Base-by-base conservation (phyloP, 2,797 vertebrate genomes). In the Decapterus maruadsi region DNA sequence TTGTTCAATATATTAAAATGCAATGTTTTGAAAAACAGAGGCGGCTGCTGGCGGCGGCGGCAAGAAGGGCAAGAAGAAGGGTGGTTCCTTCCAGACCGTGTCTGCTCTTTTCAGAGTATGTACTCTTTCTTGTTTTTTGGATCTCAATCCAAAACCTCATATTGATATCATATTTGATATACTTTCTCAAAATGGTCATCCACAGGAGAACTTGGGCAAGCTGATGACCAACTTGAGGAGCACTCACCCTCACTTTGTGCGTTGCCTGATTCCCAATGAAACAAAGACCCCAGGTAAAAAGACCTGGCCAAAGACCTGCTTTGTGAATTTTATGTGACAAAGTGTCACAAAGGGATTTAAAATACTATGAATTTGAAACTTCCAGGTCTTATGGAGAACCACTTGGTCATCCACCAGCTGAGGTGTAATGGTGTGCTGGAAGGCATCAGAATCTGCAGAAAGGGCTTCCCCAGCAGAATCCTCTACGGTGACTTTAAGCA, bases 241-340 rank as follows among this genome's bases (percentile, higher is more conserved):
- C 72, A 91, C 96, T 4, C 97, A 97, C 14, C 96, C 97, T 67
- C 97, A 97, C 71, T 97, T 97, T 95, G 96, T 97, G 10, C 96
- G 96, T 0, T 97, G 97, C 20, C 82, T 97, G 87, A 97, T 97
- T 57, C 97, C 97, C 22, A 97, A 97, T 90, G 97, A 97, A 87
- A 91, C 95, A 1, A 97, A 97, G 89, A 97, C 96, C 53, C 96
- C 96, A 80, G 96, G 96, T 58, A 60, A 26, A 8, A 20, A 19
- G 26, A 26, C 26, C 46, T 1, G n/a, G 9, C 2, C n/a, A 20
- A 4, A 53, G 2, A 10, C 17, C 19, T 16, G 26, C 26, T 26
- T 26, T 26, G 26, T 26, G 26, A 26, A 26, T 26, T 26, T 26
- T 26, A 26, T 26, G 26, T 26, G 26, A 26, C 26, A 26, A 26